Conservation (phyloP, 2,113 vertebrate species). For the Hucho hucho region DNA sequence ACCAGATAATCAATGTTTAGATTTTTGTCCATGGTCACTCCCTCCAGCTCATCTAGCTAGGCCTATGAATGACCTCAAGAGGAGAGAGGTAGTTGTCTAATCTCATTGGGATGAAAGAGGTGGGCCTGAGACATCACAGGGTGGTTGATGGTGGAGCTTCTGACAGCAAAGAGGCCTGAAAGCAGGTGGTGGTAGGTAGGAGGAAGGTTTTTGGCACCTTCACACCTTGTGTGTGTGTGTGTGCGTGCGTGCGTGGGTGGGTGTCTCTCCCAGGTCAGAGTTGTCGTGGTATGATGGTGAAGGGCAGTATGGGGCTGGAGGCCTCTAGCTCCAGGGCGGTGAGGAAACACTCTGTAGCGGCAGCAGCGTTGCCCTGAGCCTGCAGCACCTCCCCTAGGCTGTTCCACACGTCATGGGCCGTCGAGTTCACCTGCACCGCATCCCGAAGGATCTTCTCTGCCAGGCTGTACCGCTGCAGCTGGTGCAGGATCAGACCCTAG, state of each 20-base stretch:
- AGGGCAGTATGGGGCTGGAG: slow-evolving; percentile 94
- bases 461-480: slow-evolving; percentile 91
- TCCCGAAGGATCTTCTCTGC: slow-evolving; percentile 95
- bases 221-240: slow-evolving; percentile 9
- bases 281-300: slow-evolving; percentile 92
- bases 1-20: too few species aligned
- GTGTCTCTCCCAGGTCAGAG: slow-evolving; percentile 74
- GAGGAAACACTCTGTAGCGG: slow-evolving; percentile 94
- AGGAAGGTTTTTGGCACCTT: too few species aligned
- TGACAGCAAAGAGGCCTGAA: too few species aligned
- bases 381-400: slow-evolving; percentile 96
- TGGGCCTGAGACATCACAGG: too few species aligned
- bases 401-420: slow-evolving; percentile 96
- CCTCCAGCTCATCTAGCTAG: too few species aligned
- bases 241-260: neutral
- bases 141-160: too few species aligned
- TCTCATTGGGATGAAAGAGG: too few species aligned
- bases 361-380: slow-evolving; percentile 90
- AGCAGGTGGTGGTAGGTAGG: too few species aligned
- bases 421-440: slow-evolving; percentile 95
- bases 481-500: slow-evolving; percentile 93
- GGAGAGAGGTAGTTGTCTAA: too few species aligned
- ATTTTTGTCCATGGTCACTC: too few species aligned
- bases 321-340: slow-evolving; percentile 96
- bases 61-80: too few species aligned